phyloP scores from a whole-genome alignment of 1,140 invertebrate species.

The Caerostris darwini region DNA sequence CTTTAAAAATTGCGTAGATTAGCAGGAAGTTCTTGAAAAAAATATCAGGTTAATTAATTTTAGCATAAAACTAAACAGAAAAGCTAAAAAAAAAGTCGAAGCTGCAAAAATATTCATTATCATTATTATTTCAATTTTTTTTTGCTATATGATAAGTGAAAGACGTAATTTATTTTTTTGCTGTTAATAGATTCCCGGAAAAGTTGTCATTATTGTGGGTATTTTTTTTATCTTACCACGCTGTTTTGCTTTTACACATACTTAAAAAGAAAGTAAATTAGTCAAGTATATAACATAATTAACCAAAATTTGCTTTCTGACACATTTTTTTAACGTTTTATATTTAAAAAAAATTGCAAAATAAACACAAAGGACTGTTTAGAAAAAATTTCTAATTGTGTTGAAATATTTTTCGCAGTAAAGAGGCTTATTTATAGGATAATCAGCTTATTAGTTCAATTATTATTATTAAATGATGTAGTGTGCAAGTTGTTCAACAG shows the following conservation, averaged over 20 bases:
- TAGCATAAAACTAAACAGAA: background rate
- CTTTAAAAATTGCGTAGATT: background rate
- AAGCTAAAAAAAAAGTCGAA: background rate
- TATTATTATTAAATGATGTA: too few species aligned
- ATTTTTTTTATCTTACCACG: background rate
- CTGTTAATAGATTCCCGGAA: background rate
- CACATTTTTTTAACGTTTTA: background rate
- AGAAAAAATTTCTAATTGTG: too few species aligned
- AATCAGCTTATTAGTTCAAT: too few species aligned
- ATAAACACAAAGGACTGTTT: too few species aligned
- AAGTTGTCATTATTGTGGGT: background rate
- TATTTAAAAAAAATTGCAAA: too few species aligned
- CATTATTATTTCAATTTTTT: background rate
- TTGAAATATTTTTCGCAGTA: too few species aligned
- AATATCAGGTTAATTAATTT: background rate
- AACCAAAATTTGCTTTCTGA: background rate
- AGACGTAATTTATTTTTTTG: slow-evolving; percentile 5
- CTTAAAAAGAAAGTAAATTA: slow-evolving; percentile 1
- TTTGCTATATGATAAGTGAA: background rate
- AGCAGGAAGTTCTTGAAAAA: background rate
- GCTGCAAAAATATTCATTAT: background rate
- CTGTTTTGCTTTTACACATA: background rate
- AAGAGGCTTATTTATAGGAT: too few species aligned
- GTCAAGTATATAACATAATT: background rate
- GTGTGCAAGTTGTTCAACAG: too few species aligned